Percentiles rank a stretch among this genome's conserved stretches.
phyloP scores from a whole-genome alignment of 1,140 invertebrate genomes.

The Acyrthosiphon pisum region DNA sequence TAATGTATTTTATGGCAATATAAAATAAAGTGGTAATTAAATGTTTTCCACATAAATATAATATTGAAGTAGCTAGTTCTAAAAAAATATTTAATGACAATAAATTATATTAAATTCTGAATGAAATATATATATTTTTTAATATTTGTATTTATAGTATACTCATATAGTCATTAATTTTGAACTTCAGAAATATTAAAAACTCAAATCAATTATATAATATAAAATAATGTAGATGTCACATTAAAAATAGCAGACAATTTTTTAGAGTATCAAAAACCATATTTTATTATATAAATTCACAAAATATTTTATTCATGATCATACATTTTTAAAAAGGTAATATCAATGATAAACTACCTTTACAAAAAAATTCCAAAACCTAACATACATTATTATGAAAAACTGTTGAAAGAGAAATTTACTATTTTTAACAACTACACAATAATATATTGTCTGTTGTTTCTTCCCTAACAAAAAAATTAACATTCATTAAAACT shows the following conservation, averaged over 20 bases:
- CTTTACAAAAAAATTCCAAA: not conserved
- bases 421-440: not conserved
- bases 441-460: not conserved
- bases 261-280: not conserved
- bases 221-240: not conserved
- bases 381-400: not conserved
- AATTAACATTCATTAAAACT: not conserved
- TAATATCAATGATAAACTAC: not conserved
- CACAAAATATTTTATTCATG: conserved; percentile 5
- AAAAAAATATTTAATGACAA: conserved; percentile 4
- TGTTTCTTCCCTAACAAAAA: not conserved
- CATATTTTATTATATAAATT: conserved; percentile 24
- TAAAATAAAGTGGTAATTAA: not conserved
- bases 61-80: not conserved
- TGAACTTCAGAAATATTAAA: not conserved
- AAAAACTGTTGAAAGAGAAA: conserved; percentile 12
- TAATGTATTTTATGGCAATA: not conserved
- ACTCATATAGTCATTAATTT: not conserved
- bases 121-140: not conserved
- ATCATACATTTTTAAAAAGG: not conserved
- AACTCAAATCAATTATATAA: not conserved
- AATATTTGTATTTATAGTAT: not conserved
- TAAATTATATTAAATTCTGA: not conserved
- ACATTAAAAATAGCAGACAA: not conserved
- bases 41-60: conserved; percentile 29